Conservation (phyloP, 2,113 vertebrate genomes). For the Phaethornis superciliosus region DNA sequence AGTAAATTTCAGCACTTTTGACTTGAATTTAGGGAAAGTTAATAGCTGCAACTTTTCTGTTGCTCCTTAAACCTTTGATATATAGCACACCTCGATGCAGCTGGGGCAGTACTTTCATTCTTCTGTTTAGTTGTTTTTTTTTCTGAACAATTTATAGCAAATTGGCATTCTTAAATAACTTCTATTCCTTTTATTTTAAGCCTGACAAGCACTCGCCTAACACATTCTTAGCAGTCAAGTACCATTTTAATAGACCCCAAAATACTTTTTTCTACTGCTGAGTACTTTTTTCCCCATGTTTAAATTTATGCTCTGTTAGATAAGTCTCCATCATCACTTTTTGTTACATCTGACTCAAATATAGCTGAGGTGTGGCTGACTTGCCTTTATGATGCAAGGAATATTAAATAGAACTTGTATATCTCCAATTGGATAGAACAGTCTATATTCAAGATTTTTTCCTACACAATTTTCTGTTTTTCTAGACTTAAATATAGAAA, state of each 20-base stretch:
- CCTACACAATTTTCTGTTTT: not conserved
- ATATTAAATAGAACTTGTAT: not conserved
- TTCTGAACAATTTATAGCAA: not conserved
- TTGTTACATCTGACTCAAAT: not conserved
- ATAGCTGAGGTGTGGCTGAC: not conserved
- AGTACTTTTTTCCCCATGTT: not conserved
- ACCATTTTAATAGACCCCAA: not conserved
- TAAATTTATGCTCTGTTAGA: not conserved
- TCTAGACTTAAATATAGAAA: not conserved
- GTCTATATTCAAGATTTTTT: not conserved
- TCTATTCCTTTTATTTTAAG: not conserved
- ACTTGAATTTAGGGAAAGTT: not conserved
- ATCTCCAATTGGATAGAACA: not conserved
- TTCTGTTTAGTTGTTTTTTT: not conserved
- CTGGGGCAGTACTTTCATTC: not conserved
- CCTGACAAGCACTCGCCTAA: not conserved
- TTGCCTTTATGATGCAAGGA: not conserved
- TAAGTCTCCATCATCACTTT: not conserved
- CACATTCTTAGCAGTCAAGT: not conserved
- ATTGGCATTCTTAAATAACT: not conserved
- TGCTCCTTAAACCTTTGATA: not conserved
- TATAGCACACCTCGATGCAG: not conserved
- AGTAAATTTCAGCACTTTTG: not conserved
- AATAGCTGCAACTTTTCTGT: not conserved
- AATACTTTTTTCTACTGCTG: not conserved